These are phyloP conservation scores for Cistogaster globosa DNA, from an alignment of 2,888 invertebrate genomes.

Conservation along the genomic window DNA sequence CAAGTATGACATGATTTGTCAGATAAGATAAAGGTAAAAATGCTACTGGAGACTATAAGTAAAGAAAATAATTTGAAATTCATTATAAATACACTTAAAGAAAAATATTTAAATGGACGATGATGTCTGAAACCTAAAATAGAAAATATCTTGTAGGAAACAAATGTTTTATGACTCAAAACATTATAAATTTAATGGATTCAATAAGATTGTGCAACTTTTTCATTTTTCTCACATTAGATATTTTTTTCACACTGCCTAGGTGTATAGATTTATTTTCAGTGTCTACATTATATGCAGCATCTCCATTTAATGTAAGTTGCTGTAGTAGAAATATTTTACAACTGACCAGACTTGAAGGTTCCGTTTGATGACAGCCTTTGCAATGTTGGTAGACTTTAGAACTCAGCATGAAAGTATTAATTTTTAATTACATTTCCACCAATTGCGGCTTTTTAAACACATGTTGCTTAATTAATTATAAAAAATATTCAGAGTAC, in stretches of 20 bases:
- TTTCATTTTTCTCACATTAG: not conserved
- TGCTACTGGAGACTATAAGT: slow-evolving; percentile 50
- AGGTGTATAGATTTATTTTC: not conserved
- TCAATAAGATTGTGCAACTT: too few species aligned
- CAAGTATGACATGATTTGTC: slow-evolving; percentile 66
- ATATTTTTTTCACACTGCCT: not conserved
- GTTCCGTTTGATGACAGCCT: not conserved
- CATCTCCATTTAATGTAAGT: not conserved
- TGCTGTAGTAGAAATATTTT: not conserved
- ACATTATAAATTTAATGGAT: too few species aligned
- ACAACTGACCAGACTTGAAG: not conserved
- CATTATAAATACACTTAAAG: slow-evolving; percentile 29
- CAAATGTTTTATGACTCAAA: too few species aligned
- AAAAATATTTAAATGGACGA: not conserved
- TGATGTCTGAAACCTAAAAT: too few species aligned
- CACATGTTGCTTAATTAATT: slow-evolving; percentile 76
- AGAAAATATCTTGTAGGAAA: too few species aligned
- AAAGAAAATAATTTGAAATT: slow-evolving; percentile 14
- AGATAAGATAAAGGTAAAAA: slow-evolving; percentile 63
- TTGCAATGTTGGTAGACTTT: slow-evolving; percentile 39
- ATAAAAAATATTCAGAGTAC: slow-evolving; percentile 65
- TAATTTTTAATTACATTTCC: slow-evolving; percentile 75
- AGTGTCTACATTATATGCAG: not conserved
- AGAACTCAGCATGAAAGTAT: slow-evolving; percentile 71
- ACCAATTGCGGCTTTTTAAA: slow-evolving; percentile 68